A percentile compares a stretch with the other conserved stretches of the same genome.
phyloP scores from a whole-genome alignment of 37 sponge, comb jelly and placozoan genomes.

The Corticium candelabrum region DNA sequence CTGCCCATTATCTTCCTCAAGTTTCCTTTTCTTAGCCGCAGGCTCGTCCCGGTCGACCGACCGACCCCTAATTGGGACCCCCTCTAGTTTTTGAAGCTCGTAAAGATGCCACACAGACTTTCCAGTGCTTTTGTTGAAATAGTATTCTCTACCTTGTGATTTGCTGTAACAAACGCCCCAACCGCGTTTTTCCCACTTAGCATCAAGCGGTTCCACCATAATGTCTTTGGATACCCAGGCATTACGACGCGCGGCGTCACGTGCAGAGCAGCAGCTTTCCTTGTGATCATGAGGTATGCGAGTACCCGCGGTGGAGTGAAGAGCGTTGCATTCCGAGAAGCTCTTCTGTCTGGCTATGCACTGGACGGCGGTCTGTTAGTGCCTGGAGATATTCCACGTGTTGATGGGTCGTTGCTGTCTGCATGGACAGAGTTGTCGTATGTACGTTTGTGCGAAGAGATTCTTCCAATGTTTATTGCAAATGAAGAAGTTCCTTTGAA shows the following conservation, averaged over 20 bases:
- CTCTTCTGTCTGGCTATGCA: slow-evolving; percentile 40
- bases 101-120: neutral
- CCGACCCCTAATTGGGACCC: neutral
- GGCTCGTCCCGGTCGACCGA: neutral
- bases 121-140: neutral
- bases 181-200: neutral
- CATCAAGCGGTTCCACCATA: too few species aligned
- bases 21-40: neutral
- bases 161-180: neutral
- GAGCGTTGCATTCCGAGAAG: slow-evolving; percentile 40
- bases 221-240: too few species aligned
- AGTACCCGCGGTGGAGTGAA: slow-evolving; percentile 42
- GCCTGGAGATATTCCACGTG: slow-evolving; percentile 33
- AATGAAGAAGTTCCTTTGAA: slow-evolving; percentile 24
- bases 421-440: slow-evolving; percentile 36
- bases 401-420: slow-evolving; percentile 16
- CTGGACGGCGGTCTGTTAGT: slow-evolving; percentile 57
- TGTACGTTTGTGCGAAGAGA: slow-evolving; percentile 21
- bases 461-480: slow-evolving; percentile 27
- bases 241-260: too few species aligned
- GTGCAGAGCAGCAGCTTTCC: too few species aligned
- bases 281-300: slow-evolving; percentile 47
- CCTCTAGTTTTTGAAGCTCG: neutral
- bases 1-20: neutral
- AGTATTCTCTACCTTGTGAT: neutral